Percentiles rank a stretch among this genome's conserved stretches.
phyloP scores from a whole-genome alignment of 2,888 invertebrate species.

The Nephrotoma flavescens region DNA sequence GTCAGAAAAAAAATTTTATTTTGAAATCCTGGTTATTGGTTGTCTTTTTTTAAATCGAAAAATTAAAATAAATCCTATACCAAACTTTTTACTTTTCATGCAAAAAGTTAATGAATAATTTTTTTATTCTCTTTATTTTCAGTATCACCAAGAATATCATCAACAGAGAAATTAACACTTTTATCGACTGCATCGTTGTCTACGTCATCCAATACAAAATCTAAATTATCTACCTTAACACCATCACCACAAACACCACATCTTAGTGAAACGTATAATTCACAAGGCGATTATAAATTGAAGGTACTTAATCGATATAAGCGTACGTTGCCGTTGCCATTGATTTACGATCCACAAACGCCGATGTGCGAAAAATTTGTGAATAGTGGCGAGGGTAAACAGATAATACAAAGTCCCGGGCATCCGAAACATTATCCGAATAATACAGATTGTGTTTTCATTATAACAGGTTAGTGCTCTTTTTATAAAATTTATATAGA shows the following conservation, averaged over 20 bases:
- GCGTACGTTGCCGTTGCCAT: not conserved
- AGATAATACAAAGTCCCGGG: constrained; percentile 54
- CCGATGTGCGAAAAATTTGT: constrained; percentile 40
- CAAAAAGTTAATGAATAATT: not conserved
- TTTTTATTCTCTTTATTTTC: constrained; percentile 6
- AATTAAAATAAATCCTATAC: too few relatives aligned
- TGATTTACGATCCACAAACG: constrained; percentile 7
- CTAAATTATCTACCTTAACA: too few relatives aligned
- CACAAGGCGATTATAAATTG: not conserved
- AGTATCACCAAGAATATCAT: constrained; percentile 22
- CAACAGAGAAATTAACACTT: constrained; percentile 16
- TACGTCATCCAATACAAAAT: not conserved
- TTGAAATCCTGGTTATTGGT: too few relatives aligned
- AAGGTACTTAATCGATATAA: not conserved
- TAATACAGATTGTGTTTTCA: constrained; percentile 47
- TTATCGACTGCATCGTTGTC: not conserved
- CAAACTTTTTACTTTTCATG: too few relatives aligned
- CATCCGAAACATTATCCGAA: constrained; percentile 53
- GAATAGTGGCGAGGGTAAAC: constrained; percentile 38
- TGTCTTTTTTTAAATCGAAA: too few relatives aligned
- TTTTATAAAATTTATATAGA: not conserved
- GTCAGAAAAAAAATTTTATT: not conserved
- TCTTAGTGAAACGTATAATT: not conserved
- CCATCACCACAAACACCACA: not conserved
- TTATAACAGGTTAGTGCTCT: constrained; percentile 46